Evolutionary conservation across 2,888 invertebrate genomes (phyloP), one percentile per base, ranked within the genome.

Genomic region (Pyrrhia umbra): DNA sequence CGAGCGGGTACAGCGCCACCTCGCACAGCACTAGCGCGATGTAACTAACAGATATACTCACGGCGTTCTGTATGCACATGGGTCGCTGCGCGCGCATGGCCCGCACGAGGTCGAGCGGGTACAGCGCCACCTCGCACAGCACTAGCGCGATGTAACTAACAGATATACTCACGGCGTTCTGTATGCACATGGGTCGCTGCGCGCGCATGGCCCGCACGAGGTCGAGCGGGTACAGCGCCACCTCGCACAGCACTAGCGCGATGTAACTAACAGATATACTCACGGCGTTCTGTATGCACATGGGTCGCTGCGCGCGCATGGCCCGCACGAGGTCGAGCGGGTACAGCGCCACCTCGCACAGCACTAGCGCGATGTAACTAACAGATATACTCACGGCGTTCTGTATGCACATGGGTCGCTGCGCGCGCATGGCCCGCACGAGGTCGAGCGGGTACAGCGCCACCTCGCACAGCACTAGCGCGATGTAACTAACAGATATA

Each of bases 271-370:
- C 15, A 15, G n/a, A n/a, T n/a, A 13, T 60, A 87, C 97, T 97
- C 91, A 99, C 99, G 96, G 98, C 97, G 94, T 99, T 99, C 96
- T 99, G 99, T 92, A 99, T 98, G 96, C 99, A 98, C 97, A 99
- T 99, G 61, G 99, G 46, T 6, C 46, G 8, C 46, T 47, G 46
- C 25, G 46, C 27, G 16, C 45, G 45, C 45, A 45, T 45, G 23
- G 21, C 15, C 4, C 45, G n/a, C 45, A 45, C 45, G 2, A 45
- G 52, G 25, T 54, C 45, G 6, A 45, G 45, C 34, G 16, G 16
- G 23, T 43, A 30, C 16, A 27, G 18, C 18, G 47, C 18, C 21
- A n/a, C n/a, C n/a, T n/a, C n/a, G n/a, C n/a, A n/a, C n/a, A n/a
- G n/a, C n/a, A n/a, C n/a, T n/a, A n/a, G n/a, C n/a, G n/a, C n/a